Base-by-base conservation (phyloP, 2,113 vertebrate species). In the Apistogramma diplotaenia region DNA sequence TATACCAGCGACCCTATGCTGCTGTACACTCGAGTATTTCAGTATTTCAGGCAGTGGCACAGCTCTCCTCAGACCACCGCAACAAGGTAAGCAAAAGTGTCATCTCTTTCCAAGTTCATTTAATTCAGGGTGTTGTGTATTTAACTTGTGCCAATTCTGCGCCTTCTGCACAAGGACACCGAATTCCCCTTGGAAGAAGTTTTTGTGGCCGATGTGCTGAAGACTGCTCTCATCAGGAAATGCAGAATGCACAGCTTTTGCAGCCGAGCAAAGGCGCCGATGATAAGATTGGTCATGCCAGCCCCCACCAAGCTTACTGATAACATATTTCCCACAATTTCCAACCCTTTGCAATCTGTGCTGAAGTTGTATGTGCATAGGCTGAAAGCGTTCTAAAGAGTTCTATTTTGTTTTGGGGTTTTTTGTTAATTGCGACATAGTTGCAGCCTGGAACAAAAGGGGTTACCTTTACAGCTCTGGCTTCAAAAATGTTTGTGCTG, bases 261-360 rank as follows among this genome's bases (percentile, higher is more conserved):
- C 86, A 83, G 81, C 73, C 51, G 21, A 82, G 61, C 23, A 79
- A 79, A 81, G 29, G 40, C 21, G 16, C 15, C 19, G 73, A 77
- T 82, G 87, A 93, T 91, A 85, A 88, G 86, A 86, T 86, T 83
- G 77, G 81, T 75, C 77, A 89, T 76, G 70, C 79, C 74, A 81
- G 70, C 59, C 16, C 6, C 75, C 53, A 43, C 73, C 74, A 81
- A 83, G 73, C 53, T 54, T 19, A 70, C 62, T 79, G 80, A 83
- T 82, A 87, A 85, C 23, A 9, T 13, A 19, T 85, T 85, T 72
- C 51, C 51, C 54, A 40, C 19, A 76, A 78, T 81, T 49, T 71
- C 21, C 31, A 82, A n/a, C 27, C 21, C 12, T 25, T 75, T 31
- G 4, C 31, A 83, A 78, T 54, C 29, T 71, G 31, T 75, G 60